Conservation (phyloP, 2,888 invertebrate species). For the Heliconius hortense region DNA sequence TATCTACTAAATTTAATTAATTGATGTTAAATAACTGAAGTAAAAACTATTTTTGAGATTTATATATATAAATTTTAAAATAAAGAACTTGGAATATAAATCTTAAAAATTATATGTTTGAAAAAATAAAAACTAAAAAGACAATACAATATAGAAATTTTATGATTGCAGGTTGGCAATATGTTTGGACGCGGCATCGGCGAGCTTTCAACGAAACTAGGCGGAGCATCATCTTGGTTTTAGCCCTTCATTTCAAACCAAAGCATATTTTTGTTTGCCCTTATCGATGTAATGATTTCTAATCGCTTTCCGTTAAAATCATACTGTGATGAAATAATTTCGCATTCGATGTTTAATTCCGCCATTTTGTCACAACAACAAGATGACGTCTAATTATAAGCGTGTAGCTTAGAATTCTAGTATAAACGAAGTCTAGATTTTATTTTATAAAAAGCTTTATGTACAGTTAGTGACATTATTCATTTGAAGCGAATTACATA, state of each 20-base stretch:
- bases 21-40: too few species aligned
- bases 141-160: too few species aligned
- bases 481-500: slow-evolving; percentile 67
- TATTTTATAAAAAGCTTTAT: slow-evolving; percentile 78
- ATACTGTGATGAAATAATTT: slow-evolving; percentile 69
- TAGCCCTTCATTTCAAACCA: slow-evolving; percentile 67
- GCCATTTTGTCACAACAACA: slow-evolving; percentile 60
- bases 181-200: slow-evolving; percentile 95
- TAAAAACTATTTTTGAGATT: too few species aligned
- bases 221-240: slow-evolving; percentile 93
- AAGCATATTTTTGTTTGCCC: slow-evolving; percentile 57
- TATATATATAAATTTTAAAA: too few species aligned
- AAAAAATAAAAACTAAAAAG: too few species aligned
- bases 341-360: slow-evolving; percentile 52
- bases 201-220: slow-evolving; percentile 93
- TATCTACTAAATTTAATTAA: too few species aligned
- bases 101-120: too few species aligned
- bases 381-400: slow-evolving; percentile 65
- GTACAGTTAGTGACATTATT: slow-evolving; percentile 76
- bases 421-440: slow-evolving; percentile 71
- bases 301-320: slow-evolving; percentile 38
- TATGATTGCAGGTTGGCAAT: slow-evolving; percentile 86
- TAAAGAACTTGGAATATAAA: too few species aligned
- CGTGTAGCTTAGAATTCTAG: slow-evolving; percentile 73
- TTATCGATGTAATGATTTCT: slow-evolving; percentile 56